phyloP scores from a whole-genome alignment of 1,140 invertebrate genomes.

The Thereuonema tuberculata region DNA sequence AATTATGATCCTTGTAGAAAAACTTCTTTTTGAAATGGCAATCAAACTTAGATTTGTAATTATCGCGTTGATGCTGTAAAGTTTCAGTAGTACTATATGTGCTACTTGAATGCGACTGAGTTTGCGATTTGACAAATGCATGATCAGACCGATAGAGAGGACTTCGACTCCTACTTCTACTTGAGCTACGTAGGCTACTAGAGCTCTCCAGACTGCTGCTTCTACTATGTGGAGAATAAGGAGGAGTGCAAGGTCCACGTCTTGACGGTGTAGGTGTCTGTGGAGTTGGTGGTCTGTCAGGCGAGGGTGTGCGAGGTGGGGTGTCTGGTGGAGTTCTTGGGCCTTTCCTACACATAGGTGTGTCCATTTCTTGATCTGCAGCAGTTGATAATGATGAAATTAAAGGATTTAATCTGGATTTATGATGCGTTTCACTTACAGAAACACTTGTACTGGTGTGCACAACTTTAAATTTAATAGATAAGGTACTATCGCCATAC shows the following conservation, averaged over 20 bases:
- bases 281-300: conserved; percentile 18
- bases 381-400: neutral
- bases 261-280: conserved; percentile 16
- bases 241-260: conserved; percentile 16
- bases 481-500: conserved; percentile 4
- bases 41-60: conserved; percentile 21
- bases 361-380: conserved; percentile 6
- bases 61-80: neutral
- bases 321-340: conserved; percentile 23
- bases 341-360: conserved; percentile 15
- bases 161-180: conserved; percentile 10
- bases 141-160: conserved; percentile 14
- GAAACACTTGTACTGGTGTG: neutral
- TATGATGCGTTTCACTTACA: neutral
- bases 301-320: conserved; percentile 22
- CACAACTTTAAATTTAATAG: conserved; percentile 11
- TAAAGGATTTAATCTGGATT: neutral
- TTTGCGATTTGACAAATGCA: conserved; percentile 39
- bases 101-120: conserved; percentile 12
- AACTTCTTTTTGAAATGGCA: conserved; percentile 68
- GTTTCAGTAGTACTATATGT: neutral
- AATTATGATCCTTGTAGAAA: conserved; percentile 48
- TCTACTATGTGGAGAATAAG: conserved; percentile 18
- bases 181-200: neutral
- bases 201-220: conserved; percentile 15